phyloP scores from a whole-genome alignment of 2,797 vertebrate genomes.

The Hipposideros larvatus region DNA sequence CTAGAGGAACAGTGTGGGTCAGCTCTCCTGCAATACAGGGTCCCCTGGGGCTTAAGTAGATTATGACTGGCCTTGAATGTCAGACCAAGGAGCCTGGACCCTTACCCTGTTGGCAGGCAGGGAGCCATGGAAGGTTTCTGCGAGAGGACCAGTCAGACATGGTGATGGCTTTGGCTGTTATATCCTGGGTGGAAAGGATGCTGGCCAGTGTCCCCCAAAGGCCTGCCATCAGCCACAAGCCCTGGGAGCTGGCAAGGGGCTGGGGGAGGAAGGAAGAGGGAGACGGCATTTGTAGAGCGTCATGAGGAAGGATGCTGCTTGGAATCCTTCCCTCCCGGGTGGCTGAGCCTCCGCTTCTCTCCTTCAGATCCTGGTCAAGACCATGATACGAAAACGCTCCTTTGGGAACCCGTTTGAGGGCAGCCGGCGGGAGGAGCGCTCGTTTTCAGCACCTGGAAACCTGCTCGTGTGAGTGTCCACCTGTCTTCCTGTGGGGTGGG shows the following conservation, averaged over 20 bases:
- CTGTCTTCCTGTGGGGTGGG: neutral
- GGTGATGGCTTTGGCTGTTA: neutral
- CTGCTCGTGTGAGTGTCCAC: constrained; percentile 91
- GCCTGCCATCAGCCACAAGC: neutral
- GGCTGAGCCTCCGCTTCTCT: neutral
- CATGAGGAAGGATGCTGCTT: too few relatives aligned
- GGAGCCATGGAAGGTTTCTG: neutral
- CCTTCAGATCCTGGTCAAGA: constrained; percentile 96
- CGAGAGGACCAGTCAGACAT: neutral
- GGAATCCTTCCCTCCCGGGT: too few relatives aligned
- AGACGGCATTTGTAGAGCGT: too few relatives aligned
- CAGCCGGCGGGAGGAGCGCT: constrained; percentile 93
- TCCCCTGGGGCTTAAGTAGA: neutral
- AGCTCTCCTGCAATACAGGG: neutral
- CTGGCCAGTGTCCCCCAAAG: neutral
- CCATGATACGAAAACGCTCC: constrained; percentile 98
- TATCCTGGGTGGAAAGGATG: neutral
- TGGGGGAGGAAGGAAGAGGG: neutral
- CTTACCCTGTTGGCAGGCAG: neutral
- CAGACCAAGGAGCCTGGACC: neutral
- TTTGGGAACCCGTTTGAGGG: constrained; percentile 98
- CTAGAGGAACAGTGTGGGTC: neutral
- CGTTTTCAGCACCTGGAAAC: constrained; percentile 90
- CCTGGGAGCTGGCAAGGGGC: neutral
- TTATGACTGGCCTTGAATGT: neutral